phyloP scores from a whole-genome alignment of 2,113 vertebrate species.

The Platichthys flesus region DNA sequence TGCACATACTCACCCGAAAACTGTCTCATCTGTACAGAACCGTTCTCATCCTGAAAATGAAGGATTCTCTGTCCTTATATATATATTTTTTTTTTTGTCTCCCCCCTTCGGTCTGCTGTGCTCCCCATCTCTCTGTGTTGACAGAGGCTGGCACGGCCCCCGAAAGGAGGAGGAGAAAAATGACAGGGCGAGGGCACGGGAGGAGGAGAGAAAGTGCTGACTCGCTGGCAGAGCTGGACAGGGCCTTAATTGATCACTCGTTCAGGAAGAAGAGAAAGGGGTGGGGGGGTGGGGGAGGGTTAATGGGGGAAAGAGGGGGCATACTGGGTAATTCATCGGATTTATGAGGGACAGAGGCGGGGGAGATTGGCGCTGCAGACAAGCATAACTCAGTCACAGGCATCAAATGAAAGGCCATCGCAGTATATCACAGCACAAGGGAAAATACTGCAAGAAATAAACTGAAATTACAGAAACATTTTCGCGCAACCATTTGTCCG shows the following conservation, averaged over 20 bases:
- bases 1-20: slow-evolving; percentile 51
- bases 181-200: slow-evolving; percentile 50
- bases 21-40: slow-evolving; percentile 54
- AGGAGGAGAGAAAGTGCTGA: slow-evolving; percentile 77
- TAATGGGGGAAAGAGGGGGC: slow-evolving; percentile 71
- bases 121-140: slow-evolving; percentile 36
- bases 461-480: slow-evolving; percentile 52
- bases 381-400: slow-evolving; percentile 68
- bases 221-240: slow-evolving; percentile 56
- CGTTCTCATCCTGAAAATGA: slow-evolving; percentile 71
- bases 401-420: slow-evolving; percentile 69
- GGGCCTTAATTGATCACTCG: slow-evolving; percentile 82
- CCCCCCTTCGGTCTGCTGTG: slow-evolving; percentile 26
- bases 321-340: slow-evolving; percentile 70
- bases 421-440: slow-evolving; percentile 51
- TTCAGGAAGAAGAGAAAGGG: slow-evolving; percentile 60
- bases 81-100: not conserved
- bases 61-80: slow-evolving; percentile 40
- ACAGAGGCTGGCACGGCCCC: slow-evolving; percentile 39
- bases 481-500: slow-evolving; percentile 10
- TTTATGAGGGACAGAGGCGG: slow-evolving; percentile 75
- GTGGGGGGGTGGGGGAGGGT: slow-evolving; percentile 37
- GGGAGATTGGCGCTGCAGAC: slow-evolving; percentile 61
- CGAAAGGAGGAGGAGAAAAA: slow-evolving; percentile 50
- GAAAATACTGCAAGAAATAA: slow-evolving; percentile 50